Conservation (phyloP, 30 jellyfish, hydroid and myxozoan species). For the Nemopilema nomurai region DNA sequence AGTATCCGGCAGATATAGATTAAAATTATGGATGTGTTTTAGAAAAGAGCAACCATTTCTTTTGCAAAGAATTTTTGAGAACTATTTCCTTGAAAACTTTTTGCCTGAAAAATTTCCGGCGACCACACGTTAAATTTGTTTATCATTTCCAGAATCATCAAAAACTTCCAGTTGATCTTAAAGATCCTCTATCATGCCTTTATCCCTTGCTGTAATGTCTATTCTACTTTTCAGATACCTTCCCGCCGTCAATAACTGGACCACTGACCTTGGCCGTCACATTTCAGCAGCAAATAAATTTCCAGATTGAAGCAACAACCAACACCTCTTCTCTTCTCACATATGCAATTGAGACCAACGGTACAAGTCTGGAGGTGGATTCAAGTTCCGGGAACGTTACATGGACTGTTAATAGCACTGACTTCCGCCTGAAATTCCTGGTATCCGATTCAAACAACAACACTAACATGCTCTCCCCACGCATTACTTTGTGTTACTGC, state of each 20-base stretch:
- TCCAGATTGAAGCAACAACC: conserved; percentile 37
- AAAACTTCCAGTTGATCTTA: neutral
- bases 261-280: conserved; percentile 36
- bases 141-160: neutral
- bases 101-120: neutral
- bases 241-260: conserved; percentile 56
- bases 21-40: no score
- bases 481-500: conserved; percentile 41
- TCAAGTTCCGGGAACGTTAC: conserved; percentile 39
- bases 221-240: conserved; percentile 23
- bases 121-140: no score
- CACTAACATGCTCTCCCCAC: conserved; percentile 38
- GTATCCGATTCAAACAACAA: conserved; percentile 31
- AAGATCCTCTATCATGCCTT: neutral
- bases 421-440: conserved; percentile 13
- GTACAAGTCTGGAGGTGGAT: conserved; percentile 48
- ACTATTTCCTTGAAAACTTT: neutral
- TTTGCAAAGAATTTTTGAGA: neutral
- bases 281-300: neutral
- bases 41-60: neutral
- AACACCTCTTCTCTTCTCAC: conserved; percentile 5
- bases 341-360: conserved; percentile 31
- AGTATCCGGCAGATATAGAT: neutral
- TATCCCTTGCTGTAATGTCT: neutral
- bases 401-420: conserved; percentile 49